Evolutionary conservation across 2,113 vertebrate species (phyloP), one percentile per base, ranked within the genome.

Genomic region (Cygnus buccinator): DNA sequence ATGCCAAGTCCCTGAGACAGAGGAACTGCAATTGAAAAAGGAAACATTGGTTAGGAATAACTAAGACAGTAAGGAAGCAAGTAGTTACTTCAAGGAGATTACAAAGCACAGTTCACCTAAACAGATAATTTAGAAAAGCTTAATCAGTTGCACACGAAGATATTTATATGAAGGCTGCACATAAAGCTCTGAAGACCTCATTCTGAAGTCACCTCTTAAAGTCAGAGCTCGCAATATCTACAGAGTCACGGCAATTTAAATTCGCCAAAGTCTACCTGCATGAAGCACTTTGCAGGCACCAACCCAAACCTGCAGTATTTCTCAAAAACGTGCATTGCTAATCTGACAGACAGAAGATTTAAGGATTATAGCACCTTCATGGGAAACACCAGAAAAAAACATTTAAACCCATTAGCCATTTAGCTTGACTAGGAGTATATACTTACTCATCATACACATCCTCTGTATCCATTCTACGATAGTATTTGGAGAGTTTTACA

Each of bases 391-490:
- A 67, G 13, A 26, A 78, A 84, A 84, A 70, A 7, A 22, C 12
- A 70, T 58, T 90, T 73, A 21, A 65, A 73, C 26, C 44, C 37
- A 48, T 83, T 22, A 68, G 28, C 11, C 26, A 28, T 52, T 59
- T n/a, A 29, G 23, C 9, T 81, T 52, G 54, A 4, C 70, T 82
- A 77, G 79, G 8, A 48, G 43, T 8, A 41, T 14, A 20, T 91
- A 99, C 99, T 99, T 96, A 99, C 99, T 99, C 99, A 21, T 99
- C 99, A 48, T 99, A 99, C 33, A 99, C 98, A 19, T 99, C 99
- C 98, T 99, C 99, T 2, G 99, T 99, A 66, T 99, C 99, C 99
- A 99, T 99, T 77, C 99, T 98, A 54, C 99, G 99, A 84, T 99
- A 99, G 96, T 98, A 98, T 98, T 99, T 99, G 95, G 99, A 98